Evolutionary conservation across 2,797 vertebrate species (phyloP), one percentile per base, ranked within the genome.

Genomic region (Mus spretus): DNA sequence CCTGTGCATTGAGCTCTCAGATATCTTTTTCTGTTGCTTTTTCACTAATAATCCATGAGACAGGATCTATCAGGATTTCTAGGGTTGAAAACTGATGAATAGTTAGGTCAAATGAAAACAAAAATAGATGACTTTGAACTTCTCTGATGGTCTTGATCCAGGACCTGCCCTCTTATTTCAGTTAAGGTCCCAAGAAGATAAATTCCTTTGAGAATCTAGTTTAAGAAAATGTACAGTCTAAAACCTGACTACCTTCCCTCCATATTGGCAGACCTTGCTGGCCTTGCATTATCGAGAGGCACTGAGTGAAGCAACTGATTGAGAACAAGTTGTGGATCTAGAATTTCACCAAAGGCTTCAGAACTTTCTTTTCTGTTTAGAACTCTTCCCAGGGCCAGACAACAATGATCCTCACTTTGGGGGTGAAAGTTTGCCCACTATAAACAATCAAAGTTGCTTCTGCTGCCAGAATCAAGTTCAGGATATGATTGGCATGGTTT

Each of bases 201-300:
- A 24, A 79, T 78, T 83, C 4, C 67, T 90, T 50, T 85, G 61
- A 9, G 40, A 90, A 82, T 79, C 47, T n/a, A 15, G 6, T 44
- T n/a, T 47, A 72, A 59, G 9, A 12, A 28, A 77, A 6, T 75
- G 57, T 59, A 3, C 22, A 37, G 4, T 93, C 55, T 17, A 59
- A 75, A 57, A 87, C 0, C 8, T 40, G 79, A 44, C 19, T 10
- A 47, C 17, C 19, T 57, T 91, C 81, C 40, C n/a, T 34, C 47
- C 6, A 0, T 31, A 77, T 15, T 55, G 31, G 3, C 4, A 34
- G 3, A 5, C n/a, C 12, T 40, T n/a, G 17, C 0, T 47, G 24
- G 50, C 12, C 6, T 93, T n/a, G 15, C 57, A 37, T 61, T 75
- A 34, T 59, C 31, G 37, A 34, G 37, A 40, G n/a, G 0, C 75